A percentile compares a stretch with the other conserved stretches of the same genome.
Conservation (phyloP, 2,888 invertebrate species). For the Gortyna flavago region DNA sequence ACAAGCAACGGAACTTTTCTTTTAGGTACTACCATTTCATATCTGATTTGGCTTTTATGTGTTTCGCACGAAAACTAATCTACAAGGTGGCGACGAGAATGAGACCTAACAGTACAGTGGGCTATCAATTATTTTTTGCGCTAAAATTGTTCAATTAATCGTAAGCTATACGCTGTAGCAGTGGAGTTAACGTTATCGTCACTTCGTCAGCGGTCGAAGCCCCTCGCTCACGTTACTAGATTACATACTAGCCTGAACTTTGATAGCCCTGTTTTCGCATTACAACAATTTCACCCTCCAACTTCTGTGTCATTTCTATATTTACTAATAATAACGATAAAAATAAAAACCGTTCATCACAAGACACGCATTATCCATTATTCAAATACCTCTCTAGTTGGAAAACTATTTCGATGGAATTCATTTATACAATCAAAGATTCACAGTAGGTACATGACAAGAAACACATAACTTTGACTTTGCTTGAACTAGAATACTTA, state of each 20-base stretch:
- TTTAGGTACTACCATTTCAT: not conserved
- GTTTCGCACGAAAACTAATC: slow-evolving; percentile 20
- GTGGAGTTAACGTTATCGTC: slow-evolving; percentile 79
- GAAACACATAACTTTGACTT: slow-evolving; percentile 40
- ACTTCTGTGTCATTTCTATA: slow-evolving; percentile 57
- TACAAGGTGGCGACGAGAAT: slow-evolving; percentile 14
- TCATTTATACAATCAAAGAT: slow-evolving; percentile 28
- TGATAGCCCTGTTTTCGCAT: slow-evolving; percentile 82
- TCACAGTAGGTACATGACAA: slow-evolving; percentile 37
- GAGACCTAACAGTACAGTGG: slow-evolving; percentile 28
- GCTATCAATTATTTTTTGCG: slow-evolving; percentile 66
- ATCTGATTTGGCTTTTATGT: slow-evolving; percentile 4
- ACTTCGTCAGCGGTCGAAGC: slow-evolving; percentile 81
- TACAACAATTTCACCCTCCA: slow-evolving; percentile 72
- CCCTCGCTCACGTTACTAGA: slow-evolving; percentile 82
- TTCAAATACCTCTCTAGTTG: slow-evolving; percentile 32
- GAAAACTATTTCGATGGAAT: slow-evolving; percentile 19
- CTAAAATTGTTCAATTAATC: slow-evolving; percentile 72
- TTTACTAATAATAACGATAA: slow-evolving; percentile 36
- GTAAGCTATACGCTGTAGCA: slow-evolving; percentile 60
- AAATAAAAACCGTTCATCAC: slow-evolving; percentile 20
- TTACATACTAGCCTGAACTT: slow-evolving; percentile 82
- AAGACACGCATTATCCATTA: slow-evolving; percentile 30
- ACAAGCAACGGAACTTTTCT: not conserved
- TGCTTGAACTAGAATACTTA: slow-evolving; percentile 59